phyloP scores from a whole-genome alignment of 1,140 invertebrate species.

The Coboldia fuscipes region DNA sequence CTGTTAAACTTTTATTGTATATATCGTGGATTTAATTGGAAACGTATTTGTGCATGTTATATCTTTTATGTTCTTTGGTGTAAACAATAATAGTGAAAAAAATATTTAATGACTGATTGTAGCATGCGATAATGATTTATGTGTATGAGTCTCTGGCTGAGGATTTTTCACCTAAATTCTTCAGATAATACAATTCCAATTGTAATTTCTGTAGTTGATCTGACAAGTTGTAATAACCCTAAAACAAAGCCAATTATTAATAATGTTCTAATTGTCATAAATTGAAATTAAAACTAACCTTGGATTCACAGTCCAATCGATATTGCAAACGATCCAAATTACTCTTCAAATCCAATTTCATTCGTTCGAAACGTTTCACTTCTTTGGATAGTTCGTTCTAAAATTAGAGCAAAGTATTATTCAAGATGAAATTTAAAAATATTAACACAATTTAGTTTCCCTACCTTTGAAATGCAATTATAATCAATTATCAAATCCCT shows the following conservation, averaged over 20 bases:
- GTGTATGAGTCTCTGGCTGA: no score
- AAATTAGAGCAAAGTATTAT: background rate
- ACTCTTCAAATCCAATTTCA: constrained; percentile 4
- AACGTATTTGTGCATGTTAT: no score
- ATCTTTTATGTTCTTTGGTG: no score
- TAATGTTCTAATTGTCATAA: background rate
- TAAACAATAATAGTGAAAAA: no score
- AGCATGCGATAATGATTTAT: no score
- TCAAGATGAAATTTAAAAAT: background rate
- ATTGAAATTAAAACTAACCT: constrained; percentile 1
- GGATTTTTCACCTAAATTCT: constrained; percentile 2
- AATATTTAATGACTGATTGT: no score
- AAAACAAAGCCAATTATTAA: background rate
- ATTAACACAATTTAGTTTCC: background rate
- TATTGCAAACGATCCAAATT: constrained; percentile 4
- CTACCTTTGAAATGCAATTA: constrained; percentile 4
- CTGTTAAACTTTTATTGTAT: no score
- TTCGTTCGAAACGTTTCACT: constrained; percentile 3
- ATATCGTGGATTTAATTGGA: no score
- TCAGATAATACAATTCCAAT: constrained; percentile 4
- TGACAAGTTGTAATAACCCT: constrained; percentile 2
- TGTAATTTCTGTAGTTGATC: constrained; percentile 5
- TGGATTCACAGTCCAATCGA: constrained; percentile 3
- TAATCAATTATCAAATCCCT: constrained; percentile 4
- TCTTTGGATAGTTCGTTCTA: constrained; percentile 3